These are phyloP conservation scores for Bombus soroeensis DNA, from an alignment of 1,140 invertebrate genomes.

Conservation along the genomic window DNA sequence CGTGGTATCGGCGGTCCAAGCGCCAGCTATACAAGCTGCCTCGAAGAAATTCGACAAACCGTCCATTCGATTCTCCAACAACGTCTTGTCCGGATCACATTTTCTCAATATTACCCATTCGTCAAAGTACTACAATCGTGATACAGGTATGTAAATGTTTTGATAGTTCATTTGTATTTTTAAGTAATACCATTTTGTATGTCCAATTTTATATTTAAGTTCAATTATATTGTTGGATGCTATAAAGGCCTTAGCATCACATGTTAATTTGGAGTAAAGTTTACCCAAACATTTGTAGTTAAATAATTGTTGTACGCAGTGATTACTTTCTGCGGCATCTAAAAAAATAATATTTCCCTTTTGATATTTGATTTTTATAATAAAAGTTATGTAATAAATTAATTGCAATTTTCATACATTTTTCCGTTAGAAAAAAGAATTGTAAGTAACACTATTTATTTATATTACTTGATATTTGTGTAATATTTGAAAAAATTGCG, in stretches of 20 bases:
- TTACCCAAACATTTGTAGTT: not conserved
- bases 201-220: not conserved
- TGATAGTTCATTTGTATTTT: not conserved
- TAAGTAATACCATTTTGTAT: no score
- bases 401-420: no score
- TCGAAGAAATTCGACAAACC: constrained; percentile 88
- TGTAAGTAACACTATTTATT: not conserved
- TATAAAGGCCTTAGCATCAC: not conserved
- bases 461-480: not conserved
- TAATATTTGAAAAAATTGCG: not conserved
- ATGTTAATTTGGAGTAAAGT: not conserved
- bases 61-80: constrained; percentile 88
- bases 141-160: not conserved
- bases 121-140: constrained; percentile 86
- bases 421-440: not conserved
- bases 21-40: constrained; percentile 90
- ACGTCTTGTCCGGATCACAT: constrained; percentile 86
- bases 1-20: constrained; percentile 88
- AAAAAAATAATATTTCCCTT: no score
- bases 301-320: not conserved
- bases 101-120: constrained; percentile 86
- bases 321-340: no score
- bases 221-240: not conserved
- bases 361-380: not conserved
- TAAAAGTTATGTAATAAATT: not conserved